Evolutionary conservation across 2,797 vertebrate species (phyloP).

Genomic region (Oreonectes daqikongensis): DNA sequence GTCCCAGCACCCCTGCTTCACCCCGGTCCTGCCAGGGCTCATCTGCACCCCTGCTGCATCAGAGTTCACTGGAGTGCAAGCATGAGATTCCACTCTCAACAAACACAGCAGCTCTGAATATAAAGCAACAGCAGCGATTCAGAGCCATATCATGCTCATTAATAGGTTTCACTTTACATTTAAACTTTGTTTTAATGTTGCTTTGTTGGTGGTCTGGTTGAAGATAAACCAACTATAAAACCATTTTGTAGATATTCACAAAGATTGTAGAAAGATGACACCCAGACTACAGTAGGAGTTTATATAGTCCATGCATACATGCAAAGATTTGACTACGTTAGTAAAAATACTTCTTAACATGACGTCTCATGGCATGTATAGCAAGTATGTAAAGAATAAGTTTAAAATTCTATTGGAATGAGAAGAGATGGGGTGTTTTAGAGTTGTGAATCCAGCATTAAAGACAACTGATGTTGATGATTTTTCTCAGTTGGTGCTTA

Average conservation of each 20-base stretch:
- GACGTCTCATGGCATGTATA: too few species aligned
- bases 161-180: conserved; percentile 23
- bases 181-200: not conserved
- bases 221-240: not conserved
- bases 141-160: conserved; percentile 7
- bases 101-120: conserved; percentile 13
- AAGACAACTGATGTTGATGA: too few species aligned
- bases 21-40: conserved; percentile 47
- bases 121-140: conserved; percentile 6
- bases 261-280: not conserved
- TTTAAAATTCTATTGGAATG: too few species aligned
- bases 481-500: too few species aligned
- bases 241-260: not conserved
- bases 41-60: conserved; percentile 54
- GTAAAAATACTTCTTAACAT: too few species aligned
- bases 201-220: conserved; percentile 26
- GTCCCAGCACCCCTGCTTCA: conserved; percentile 34
- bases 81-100: conserved; percentile 47
- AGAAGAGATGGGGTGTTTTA: too few species aligned
- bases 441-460: too few species aligned
- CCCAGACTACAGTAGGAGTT: too few species aligned
- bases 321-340: too few species aligned
- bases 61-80: conserved; percentile 44
- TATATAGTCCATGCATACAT: too few species aligned
- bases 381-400: too few species aligned